A percentile compares a stretch with the other conserved stretches of the same genome.
Evolutionary conservation across 2,113 vertebrate genomes (phyloP).

Genomic region (Sander lucioperca): DNA sequence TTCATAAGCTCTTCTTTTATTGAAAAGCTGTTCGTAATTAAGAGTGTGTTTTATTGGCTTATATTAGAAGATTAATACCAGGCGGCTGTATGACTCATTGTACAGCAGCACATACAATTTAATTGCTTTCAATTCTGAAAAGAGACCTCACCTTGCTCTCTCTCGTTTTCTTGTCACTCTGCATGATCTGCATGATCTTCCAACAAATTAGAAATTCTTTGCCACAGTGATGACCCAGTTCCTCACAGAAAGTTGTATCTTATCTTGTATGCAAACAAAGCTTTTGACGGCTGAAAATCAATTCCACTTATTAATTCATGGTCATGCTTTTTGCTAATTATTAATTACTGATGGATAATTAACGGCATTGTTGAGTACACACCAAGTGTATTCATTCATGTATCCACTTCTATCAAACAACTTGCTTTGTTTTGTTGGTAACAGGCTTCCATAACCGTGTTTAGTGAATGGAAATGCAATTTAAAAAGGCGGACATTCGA

Average conservation of each 20-base stretch:
- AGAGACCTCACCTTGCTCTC: slow-evolving; percentile 42
- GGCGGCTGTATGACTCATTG: slow-evolving; percentile 41
- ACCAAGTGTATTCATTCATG: slow-evolving; percentile 18
- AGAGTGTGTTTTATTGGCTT: slow-evolving; percentile 65
- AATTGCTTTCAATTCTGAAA: slow-evolving; percentile 26
- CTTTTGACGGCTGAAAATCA: slow-evolving; percentile 40
- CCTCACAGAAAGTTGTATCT: slow-evolving; percentile 45
- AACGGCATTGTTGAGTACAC: slow-evolving; percentile 13
- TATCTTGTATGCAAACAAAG: slow-evolving; percentile 39
- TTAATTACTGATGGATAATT: slow-evolving; percentile 55
- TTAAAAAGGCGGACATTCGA: slow-evolving; percentile 10
- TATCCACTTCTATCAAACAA: slow-evolving; percentile 10
- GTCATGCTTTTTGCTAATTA: slow-evolving; percentile 32
- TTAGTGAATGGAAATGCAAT: not conserved
- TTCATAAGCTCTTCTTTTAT: slow-evolving; percentile 75
- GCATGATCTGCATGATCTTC: slow-evolving; percentile 40
- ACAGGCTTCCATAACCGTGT: not conserved
- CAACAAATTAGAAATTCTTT: slow-evolving; percentile 55
- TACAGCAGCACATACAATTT: slow-evolving; percentile 29
- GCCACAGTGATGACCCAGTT: slow-evolving; percentile 47
- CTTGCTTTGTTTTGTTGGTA: slow-evolving; percentile 3
- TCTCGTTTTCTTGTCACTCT: slow-evolving; percentile 44
- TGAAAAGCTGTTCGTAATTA: slow-evolving; percentile 75
- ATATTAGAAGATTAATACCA: slow-evolving; percentile 59
- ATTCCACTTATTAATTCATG: slow-evolving; percentile 43